These are phyloP conservation scores for Euwallacea fornicatus DNA, from an alignment of 1,140 invertebrate genomes.

Conservation along the genomic window DNA sequence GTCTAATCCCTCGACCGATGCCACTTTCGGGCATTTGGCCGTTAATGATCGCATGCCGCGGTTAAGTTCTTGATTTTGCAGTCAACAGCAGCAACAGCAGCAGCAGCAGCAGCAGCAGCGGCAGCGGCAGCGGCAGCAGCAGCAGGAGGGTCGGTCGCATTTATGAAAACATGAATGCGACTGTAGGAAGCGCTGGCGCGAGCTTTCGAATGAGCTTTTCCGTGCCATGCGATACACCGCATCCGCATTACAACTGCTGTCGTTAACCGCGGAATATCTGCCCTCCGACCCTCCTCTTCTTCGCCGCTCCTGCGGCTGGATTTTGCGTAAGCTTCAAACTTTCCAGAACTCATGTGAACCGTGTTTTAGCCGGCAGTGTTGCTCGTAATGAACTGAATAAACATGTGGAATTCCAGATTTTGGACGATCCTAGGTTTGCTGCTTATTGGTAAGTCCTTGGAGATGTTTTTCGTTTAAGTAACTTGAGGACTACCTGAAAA, in stretches of 20 bases:
- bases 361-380: neutral
- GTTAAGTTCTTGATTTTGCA: constrained; percentile 35
- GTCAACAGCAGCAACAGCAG: constrained; percentile 13
- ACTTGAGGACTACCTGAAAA: too few relatives aligned
- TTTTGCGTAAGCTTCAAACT: constrained; percentile 15
- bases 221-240: constrained; percentile 36
- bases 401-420: neutral
- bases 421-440: neutral
- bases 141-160: constrained; percentile 16
- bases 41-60: constrained; percentile 34
- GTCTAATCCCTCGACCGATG: neutral
- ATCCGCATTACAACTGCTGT: constrained; percentile 38
- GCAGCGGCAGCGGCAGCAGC: neutral
- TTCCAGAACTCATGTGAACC: constrained; percentile 1
- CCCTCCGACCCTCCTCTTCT: neutral
- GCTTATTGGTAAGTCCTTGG: neutral
- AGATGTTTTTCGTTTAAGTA: too few relatives aligned
- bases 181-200: constrained; percentile 38
- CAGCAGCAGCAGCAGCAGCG: neutral
- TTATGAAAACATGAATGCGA: constrained; percentile 36
- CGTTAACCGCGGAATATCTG: constrained; percentile 6
- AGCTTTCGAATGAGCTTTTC: constrained; percentile 25
- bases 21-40: constrained; percentile 19
- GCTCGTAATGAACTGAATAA: neutral
- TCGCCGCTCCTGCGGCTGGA: constrained; percentile 6